Evolutionary conservation across 2,888 invertebrate species (phyloP).

Genomic region (Eristalinus sepulchralis): DNA sequence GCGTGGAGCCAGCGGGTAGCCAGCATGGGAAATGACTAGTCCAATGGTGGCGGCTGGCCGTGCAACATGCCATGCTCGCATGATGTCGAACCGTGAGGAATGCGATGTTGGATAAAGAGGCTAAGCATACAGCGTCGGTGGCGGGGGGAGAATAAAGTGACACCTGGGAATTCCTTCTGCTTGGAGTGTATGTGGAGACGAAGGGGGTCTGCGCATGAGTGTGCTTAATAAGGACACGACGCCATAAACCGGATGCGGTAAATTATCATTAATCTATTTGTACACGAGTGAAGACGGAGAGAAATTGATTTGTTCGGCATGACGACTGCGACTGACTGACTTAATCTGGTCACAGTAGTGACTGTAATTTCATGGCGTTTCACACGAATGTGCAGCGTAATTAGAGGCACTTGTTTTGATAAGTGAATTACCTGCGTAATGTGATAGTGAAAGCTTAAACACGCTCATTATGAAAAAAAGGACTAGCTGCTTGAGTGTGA

Average conservation of each 20-base stretch:
- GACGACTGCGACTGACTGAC: not conserved
- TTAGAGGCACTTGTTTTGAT: not conserved
- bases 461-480: not conserved
- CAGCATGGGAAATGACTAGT: constrained; percentile 50
- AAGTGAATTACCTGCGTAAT: not conserved
- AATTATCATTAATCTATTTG: constrained; percentile 48
- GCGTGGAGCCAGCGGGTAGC: not conserved
- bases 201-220: not conserved
- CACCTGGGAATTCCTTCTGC: constrained; percentile 44
- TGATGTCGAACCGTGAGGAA: constrained; percentile 57
- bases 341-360: constrained; percentile 28
- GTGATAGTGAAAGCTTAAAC: not conserved
- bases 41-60: constrained; percentile 55
- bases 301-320: constrained; percentile 50
- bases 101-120: constrained; percentile 58
- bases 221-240: constrained; percentile 56
- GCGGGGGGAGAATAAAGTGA: constrained; percentile 39
- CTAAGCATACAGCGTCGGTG: constrained; percentile 24
- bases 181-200: not conserved
- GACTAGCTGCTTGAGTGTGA: not conserved
- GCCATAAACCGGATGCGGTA: constrained; percentile 51
- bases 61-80: constrained; percentile 65
- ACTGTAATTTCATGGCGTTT: constrained; percentile 37
- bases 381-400: constrained; percentile 12
- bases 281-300: constrained; percentile 18